Base-by-base conservation (phyloP, 2,888 invertebrate species). In the Caradrina clavipalpis region DNA sequence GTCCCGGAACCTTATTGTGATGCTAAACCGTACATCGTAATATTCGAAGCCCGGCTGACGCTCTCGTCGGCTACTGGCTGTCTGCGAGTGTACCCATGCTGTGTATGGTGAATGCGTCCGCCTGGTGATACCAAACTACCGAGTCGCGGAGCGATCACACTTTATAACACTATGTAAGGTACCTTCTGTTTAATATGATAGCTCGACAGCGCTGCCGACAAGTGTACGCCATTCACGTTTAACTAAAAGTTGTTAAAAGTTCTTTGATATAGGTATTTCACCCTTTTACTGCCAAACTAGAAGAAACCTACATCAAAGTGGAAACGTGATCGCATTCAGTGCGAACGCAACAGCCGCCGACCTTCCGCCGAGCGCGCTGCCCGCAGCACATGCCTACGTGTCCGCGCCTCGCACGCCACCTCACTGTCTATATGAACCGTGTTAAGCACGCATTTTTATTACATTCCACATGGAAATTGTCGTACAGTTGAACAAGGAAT, bases 1-100 rank as follows among this genome's bases (percentile, higher is more conserved):
- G 58, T 69, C 58, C 58, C 61, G 69, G 65, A 65, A 65, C 66
- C 65, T 51, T 69, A 73, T 81, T 79, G 80, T 81, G 67, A 82
- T 69, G 74, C 69, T 76, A 74, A 82, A 68, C 71, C 55, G 58
- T 56, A 68, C 70, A 64, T 62, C 59, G 59, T 68, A 50, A 61
- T 78, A 65, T 69, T 42, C n/a, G 13, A 2, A 19, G 19, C 17
- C n/a, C 53, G 15, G 1, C 8, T 5, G 35, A 45, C 55, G 55
- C 50, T 15, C 2, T 2, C 53, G 7, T 42, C 31, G 7, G 13
- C 6, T n/a, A 13, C 13, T 45, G 19, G 26, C 26, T 31, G 5
- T 1, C 19, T 19, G 6, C 15, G 17, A 45, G 5, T 45, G 17
- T 17, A 45, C 17, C 39, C 15, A 17, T 17, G 45, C 1, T 17